A percentile compares a stretch with the other conserved stretches of the same genome.
phyloP scores from a whole-genome alignment of 2,797 vertebrate species.

The Mycteria americana region DNA sequence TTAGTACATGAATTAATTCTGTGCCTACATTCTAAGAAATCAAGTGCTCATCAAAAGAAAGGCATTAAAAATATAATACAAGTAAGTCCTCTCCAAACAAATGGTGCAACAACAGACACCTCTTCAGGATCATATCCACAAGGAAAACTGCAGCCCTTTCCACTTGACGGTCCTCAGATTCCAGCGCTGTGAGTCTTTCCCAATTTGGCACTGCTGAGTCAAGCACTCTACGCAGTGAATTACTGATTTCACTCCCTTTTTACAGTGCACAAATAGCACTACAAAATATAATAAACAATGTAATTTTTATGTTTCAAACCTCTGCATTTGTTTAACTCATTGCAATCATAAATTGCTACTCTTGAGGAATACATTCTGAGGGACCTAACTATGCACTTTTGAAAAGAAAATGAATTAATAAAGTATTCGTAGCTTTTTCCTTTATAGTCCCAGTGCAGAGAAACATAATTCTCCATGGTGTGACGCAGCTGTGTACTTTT shows the following conservation, averaged over 20 bases:
- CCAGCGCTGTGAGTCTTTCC: neutral
- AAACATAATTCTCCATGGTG: constrained; percentile 28
- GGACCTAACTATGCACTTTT: neutral
- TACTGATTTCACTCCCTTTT: neutral
- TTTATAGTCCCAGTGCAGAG: constrained; percentile 7
- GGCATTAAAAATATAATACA: constrained; percentile 8
- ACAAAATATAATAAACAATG: neutral
- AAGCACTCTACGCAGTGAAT: neutral
- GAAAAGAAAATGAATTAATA: constrained; percentile 2
- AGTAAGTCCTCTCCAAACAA: neutral
- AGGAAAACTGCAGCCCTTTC: neutral
- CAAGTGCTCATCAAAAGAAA: constrained; percentile 20
- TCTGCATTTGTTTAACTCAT: constrained; percentile 3
- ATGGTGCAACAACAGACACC: neutral
- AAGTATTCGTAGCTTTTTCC: constrained; percentile 31
- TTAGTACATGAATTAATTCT: neutral
- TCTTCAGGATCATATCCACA: neutral
- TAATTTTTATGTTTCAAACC: neutral
- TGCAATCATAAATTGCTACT: constrained; percentile 31
- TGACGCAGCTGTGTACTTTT: constrained; percentile 37
- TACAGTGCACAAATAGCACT: neutral
- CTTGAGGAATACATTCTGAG: neutral
- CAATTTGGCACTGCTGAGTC: neutral
- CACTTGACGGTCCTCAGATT: neutral
- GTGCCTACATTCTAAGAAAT: constrained; percentile 5